phyloP scores from a whole-genome alignment of 1,140 invertebrate genomes.

The Heliothis subflexa region DNA sequence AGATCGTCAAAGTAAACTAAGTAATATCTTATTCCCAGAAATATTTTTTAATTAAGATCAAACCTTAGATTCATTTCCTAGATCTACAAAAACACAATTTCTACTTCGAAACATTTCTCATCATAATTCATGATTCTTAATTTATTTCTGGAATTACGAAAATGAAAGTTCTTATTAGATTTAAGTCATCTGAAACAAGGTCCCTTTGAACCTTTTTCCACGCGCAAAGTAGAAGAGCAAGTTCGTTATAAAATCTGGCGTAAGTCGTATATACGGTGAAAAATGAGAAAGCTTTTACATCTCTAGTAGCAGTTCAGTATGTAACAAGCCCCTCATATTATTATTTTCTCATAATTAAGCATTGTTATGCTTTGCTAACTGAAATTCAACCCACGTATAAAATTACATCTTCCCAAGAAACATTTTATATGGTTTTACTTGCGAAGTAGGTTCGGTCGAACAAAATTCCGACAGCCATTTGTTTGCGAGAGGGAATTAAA shows the following conservation, averaged over 20 bases:
- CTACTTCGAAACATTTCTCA: conserved; percentile 19
- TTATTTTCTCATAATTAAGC: conserved; percentile 21
- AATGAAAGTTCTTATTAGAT: conserved; percentile 36
- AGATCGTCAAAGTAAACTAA: too few relatives aligned
- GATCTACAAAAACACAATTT: background rate
- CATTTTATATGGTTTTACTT: conserved; percentile 23
- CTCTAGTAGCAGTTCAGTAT: background rate
- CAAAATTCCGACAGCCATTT: conserved; percentile 12
- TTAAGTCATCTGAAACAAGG: conserved; percentile 21
- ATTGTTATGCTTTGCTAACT: conserved; percentile 25
- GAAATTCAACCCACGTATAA: conserved; percentile 36
- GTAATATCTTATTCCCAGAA: too few relatives aligned
- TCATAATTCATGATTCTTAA: conserved; percentile 21
- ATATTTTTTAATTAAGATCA: too few relatives aligned
- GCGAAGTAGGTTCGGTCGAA: conserved; percentile 3
- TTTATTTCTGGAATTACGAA: conserved; percentile 28
- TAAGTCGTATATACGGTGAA: background rate
- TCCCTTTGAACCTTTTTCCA: conserved; percentile 21
- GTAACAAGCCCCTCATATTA: conserved; percentile 27
- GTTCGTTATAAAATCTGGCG: conserved; percentile 12
- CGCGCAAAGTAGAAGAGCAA: background rate
- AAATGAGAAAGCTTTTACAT: background rate
- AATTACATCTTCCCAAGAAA: conserved; percentile 28
- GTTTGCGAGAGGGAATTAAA: background rate
- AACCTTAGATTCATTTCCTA: background rate